These are phyloP conservation scores for Psammodynastes pulverulentus DNA, from an alignment of 2,113 vertebrate genomes.

Conservation along the genomic window DNA sequence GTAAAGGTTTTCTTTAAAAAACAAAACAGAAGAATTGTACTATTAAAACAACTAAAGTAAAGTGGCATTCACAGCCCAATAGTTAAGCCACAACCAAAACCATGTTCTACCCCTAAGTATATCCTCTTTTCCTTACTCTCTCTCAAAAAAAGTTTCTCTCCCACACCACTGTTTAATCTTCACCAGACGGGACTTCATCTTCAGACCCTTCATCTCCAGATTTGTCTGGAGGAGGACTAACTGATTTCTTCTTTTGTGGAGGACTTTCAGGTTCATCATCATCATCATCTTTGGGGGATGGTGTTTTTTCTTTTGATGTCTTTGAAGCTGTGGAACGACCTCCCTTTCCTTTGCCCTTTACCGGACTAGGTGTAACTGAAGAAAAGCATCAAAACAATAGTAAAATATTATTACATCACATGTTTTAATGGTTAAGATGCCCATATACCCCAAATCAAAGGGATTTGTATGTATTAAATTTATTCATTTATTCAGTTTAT, in stretches of 20 bases:
- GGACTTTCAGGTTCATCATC: slow-evolving; percentile 88
- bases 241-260: slow-evolving; percentile 81
- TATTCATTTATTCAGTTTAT: background rate
- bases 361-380: slow-evolving; percentile 93
- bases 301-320: slow-evolving; percentile 90
- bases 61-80: slow-evolving; percentile 78
- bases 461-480: background rate
- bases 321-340: slow-evolving; percentile 91
- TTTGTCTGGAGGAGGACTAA: slow-evolving; percentile 84
- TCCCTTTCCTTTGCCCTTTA: slow-evolving; percentile 95
- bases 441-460: background rate
- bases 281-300: slow-evolving; percentile 89
- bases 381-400: slow-evolving; percentile 21
- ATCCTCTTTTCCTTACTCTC: slow-evolving; percentile 61
- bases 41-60: slow-evolving; percentile 66
- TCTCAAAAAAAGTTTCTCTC: slow-evolving; percentile 71
- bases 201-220: slow-evolving; percentile 93
- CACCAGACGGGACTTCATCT: slow-evolving; percentile 93
- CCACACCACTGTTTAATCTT: slow-evolving; percentile 85
- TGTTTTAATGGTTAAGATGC: background rate
- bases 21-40: slow-evolving; percentile 65
- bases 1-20: slow-evolving; percentile 65
- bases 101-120: slow-evolving; percentile 74
- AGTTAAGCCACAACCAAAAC: slow-evolving; percentile 81
- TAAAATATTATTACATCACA: background rate